phyloP scores from a whole-genome alignment of 2,797 vertebrate genomes.

The Enoplosus armatus region DNA sequence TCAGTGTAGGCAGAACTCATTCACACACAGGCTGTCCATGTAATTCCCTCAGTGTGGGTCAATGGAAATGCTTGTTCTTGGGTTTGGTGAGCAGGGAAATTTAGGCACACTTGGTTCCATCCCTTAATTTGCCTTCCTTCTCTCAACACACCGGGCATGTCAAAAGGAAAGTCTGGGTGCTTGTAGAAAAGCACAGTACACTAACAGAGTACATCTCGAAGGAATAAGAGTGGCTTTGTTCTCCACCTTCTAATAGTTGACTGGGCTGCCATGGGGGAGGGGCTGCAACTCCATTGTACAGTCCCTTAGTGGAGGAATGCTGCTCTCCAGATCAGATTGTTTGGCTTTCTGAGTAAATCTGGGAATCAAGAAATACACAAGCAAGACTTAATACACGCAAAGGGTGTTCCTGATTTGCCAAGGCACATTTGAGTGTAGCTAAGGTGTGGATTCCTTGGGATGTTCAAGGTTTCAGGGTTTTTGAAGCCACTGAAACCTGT shows the following conservation, averaged over 20 bases:
- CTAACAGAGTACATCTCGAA: slow-evolving; percentile 52
- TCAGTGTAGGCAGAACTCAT: slow-evolving; percentile 36
- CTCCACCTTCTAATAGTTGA: slow-evolving; percentile 72
- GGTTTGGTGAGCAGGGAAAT: neutral
- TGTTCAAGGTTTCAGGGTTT: slow-evolving; percentile 5
- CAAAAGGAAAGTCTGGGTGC: slow-evolving; percentile 29
- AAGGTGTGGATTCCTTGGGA: neutral
- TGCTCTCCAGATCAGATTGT: slow-evolving; percentile 56
- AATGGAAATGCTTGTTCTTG: neutral
- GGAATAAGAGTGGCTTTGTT: slow-evolving; percentile 78
- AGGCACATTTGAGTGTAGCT: neutral
- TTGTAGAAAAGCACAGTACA: slow-evolving; percentile 33
- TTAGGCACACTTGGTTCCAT: neutral
- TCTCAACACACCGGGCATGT: slow-evolving; percentile 13
- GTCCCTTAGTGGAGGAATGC: slow-evolving; percentile 70
- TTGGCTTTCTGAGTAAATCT: slow-evolving; percentile 41
- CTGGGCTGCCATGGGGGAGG: slow-evolving; percentile 60
- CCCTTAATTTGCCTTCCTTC: neutral
- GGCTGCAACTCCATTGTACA: slow-evolving; percentile 65
- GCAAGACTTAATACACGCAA: neutral
- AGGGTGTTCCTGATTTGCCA: neutral
- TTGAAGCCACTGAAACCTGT: slow-evolving; percentile 34
- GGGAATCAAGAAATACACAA: slow-evolving; percentile 32
- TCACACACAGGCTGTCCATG: slow-evolving; percentile 20
- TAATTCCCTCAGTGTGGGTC: neutral